These are phyloP conservation scores for Uria lomvia DNA, from an alignment of 2,113 vertebrate genomes.

Conservation along the genomic window DNA sequence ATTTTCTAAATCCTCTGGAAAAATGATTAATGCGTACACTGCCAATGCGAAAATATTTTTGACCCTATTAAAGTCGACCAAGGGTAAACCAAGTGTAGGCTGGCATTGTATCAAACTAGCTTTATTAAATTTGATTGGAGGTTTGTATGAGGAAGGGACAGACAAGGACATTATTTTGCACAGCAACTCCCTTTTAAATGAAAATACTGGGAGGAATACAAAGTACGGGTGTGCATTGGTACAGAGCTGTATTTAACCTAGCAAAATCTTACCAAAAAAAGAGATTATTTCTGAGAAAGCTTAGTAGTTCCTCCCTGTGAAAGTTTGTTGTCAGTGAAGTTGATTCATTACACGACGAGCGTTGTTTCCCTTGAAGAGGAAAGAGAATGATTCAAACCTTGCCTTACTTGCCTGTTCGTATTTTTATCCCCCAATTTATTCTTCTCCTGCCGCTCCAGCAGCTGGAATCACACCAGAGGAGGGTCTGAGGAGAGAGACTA, in stretches of 20 bases:
- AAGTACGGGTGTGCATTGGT: conserved; percentile 56
- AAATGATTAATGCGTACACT: conserved; percentile 94
- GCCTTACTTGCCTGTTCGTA: not conserved
- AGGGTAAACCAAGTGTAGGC: conserved; percentile 95
- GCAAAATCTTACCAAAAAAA: conserved; percentile 49
- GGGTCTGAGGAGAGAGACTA: not conserved
- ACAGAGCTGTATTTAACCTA: conserved; percentile 51
- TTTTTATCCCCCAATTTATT: conserved; percentile 40
- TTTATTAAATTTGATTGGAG: conserved; percentile 98
- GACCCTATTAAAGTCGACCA: conserved; percentile 98
- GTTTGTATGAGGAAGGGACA: conserved; percentile 84
- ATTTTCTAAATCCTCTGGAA: conserved; percentile 96
- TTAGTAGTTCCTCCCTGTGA: not conserved
- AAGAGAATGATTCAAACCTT: not conserved
- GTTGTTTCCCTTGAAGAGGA: not conserved
- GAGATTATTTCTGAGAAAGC: not conserved
- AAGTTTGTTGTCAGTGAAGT: not conserved
- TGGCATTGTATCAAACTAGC: conserved; percentile 94
- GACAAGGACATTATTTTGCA: conserved; percentile 95
- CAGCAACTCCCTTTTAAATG: conserved; percentile 77
- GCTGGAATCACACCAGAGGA: not conserved
- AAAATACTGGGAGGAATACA: conserved; percentile 77
- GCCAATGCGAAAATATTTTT: conserved; percentile 96
- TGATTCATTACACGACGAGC: conserved; percentile 1
- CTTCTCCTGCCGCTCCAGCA: not conserved